A percentile compares a stretch with the other conserved stretches of the same genome.
These are phyloP conservation scores for Formica aserva DNA, from an alignment of 2,888 invertebrate species.

Conservation along the genomic window DNA sequence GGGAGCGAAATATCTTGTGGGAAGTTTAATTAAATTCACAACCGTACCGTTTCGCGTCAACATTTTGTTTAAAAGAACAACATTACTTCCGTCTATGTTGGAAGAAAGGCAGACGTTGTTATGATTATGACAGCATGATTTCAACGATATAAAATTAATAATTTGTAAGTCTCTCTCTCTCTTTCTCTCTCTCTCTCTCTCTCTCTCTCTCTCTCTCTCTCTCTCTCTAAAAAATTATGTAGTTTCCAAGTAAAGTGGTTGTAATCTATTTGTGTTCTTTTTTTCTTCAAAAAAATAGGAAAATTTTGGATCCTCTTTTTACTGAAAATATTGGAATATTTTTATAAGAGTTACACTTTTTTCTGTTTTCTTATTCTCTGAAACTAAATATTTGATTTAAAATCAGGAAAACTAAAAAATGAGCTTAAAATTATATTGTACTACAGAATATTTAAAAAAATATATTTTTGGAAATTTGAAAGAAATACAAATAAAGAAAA, in stretches of 20 bases:
- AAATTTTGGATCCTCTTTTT: not conserved
- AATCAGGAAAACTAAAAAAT: not conserved
- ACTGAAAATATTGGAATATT: not conserved
- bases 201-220: too few relatives aligned
- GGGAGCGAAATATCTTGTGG: slow-evolving; percentile 42
- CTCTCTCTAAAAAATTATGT: not conserved
- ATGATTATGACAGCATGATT: not conserved
- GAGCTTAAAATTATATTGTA: slow-evolving; percentile 8
- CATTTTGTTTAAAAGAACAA: slow-evolving; percentile 58
- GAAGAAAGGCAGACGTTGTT: not conserved
- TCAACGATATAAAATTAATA: slow-evolving; percentile 23
- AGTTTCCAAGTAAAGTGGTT: not conserved
- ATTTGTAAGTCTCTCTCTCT: not conserved
- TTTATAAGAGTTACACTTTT: not conserved
- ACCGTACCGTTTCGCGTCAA: slow-evolving; percentile 27
- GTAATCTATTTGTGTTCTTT: not conserved
- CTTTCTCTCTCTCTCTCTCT: not conserved
- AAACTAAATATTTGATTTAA: not conserved
- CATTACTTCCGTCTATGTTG: not conserved
- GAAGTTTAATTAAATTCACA: slow-evolving; percentile 63
- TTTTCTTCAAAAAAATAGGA: not conserved
- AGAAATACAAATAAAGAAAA: not conserved
- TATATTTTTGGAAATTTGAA: not conserved
- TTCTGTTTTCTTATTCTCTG: not conserved
- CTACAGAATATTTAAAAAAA: not conserved